Evolutionary conservation across 2,888 invertebrate genomes (phyloP).

Genomic region (Hyposoter didymator): DNA sequence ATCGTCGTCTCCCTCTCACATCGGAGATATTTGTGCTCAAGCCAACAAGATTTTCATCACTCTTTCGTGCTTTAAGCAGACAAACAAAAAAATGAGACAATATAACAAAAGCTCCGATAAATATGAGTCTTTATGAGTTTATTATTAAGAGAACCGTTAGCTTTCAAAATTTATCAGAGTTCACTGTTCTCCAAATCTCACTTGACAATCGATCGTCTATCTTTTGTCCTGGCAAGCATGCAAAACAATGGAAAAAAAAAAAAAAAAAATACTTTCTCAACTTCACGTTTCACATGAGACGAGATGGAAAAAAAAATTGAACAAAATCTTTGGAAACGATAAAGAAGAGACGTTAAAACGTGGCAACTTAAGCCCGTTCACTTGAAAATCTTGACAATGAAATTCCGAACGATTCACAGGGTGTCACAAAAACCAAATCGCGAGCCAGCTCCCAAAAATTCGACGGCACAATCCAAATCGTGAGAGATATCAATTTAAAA

Average conservation of each 20-base stretch:
- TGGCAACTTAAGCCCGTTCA: background rate
- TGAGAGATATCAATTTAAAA: background rate
- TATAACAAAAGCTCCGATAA: conserved; percentile 62
- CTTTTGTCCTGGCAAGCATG: background rate
- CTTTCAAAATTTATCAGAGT: conserved; percentile 31
- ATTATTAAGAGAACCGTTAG: conserved; percentile 12
- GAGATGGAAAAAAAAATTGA: background rate
- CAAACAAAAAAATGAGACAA: conserved; percentile 5
- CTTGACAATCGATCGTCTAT: conserved; percentile 11
- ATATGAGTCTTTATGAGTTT: conserved; percentile 44
- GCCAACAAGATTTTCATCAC: conserved; percentile 26
- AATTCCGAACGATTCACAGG: background rate
- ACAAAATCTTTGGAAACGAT: background rate
- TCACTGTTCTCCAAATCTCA: conserved; percentile 12
- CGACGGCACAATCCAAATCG: background rate
- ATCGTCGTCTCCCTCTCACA: conserved; percentile 25
- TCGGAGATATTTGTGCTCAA: conserved; percentile 38
- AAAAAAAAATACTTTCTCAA: background rate
- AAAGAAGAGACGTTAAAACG: background rate
- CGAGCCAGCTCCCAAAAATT: background rate
- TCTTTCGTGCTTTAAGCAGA: conserved; percentile 7
- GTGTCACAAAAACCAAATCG: background rate
- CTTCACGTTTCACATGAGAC: background rate
- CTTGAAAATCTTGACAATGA: background rate
- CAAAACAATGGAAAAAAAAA: background rate